phyloP scores from a whole-genome alignment of 2,888 invertebrate genomes.

The Himalopsyche tibetana region DNA sequence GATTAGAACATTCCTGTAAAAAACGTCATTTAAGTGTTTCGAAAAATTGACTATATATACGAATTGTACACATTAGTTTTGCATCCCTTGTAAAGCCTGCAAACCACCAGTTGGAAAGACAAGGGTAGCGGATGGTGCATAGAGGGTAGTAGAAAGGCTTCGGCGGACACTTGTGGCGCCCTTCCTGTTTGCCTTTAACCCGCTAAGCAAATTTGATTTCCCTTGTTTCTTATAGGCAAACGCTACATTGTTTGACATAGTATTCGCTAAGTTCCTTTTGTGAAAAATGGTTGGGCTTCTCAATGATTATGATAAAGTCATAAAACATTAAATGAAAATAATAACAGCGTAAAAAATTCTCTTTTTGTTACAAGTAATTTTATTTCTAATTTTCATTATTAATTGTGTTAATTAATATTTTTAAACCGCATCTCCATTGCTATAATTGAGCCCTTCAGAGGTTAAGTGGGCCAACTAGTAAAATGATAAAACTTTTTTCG shows the following conservation, averaged over 20 bases:
- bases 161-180: conserved; percentile 61
- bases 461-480: too few species aligned
- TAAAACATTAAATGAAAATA: too few species aligned
- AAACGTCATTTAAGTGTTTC: too few species aligned
- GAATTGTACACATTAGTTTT: neutral
- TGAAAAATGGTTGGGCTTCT: neutral
- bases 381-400: too few species aligned
- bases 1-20: too few species aligned
- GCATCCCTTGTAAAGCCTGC: neutral
- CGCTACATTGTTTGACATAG: neutral
- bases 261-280: neutral
- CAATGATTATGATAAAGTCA: too few species aligned
- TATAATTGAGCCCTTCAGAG: too few species aligned
- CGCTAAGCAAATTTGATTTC: conserved; percentile 62
- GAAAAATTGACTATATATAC: neutral
- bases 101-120: conserved; percentile 28
- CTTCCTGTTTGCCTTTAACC: conserved; percentile 60
- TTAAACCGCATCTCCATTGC: too few species aligned
- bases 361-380: too few species aligned
- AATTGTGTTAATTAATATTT: too few species aligned
- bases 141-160: conserved; percentile 9
- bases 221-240: conserved; percentile 48
- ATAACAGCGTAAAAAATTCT: too few species aligned
- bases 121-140: conserved; percentile 24
- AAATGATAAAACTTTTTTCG: too few species aligned